Conservation (phyloP, 2,797 vertebrate genomes). For the Onychomys leucogaster region DNA sequence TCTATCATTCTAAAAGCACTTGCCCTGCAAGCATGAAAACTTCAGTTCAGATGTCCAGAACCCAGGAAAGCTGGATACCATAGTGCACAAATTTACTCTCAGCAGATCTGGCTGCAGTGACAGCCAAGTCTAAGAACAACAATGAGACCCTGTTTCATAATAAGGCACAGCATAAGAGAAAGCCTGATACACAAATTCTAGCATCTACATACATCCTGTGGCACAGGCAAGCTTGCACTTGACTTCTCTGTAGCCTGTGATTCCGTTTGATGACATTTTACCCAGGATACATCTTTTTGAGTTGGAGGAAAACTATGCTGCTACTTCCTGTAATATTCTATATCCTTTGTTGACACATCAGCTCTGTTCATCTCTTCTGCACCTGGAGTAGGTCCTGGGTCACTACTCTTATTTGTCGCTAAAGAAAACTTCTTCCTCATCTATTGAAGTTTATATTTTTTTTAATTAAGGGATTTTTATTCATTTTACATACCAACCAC, state of each 20-base stretch:
- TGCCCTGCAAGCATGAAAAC: neutral
- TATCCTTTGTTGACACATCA: neutral
- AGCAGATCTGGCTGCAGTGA: neutral
- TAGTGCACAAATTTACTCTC: neutral
- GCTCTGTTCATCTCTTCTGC: neutral
- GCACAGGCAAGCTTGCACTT: rapidly evolving
- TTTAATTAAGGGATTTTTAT: too few species aligned
- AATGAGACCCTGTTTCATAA: neutral
- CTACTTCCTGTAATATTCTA: neutral
- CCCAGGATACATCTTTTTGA: neutral
- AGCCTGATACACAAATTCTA: too few species aligned
- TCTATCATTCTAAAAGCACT: neutral
- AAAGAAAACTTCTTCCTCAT: neutral
- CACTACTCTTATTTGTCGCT: neutral
- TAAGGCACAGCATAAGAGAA: neutral
- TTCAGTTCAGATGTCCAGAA: neutral
- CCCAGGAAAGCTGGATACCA: neutral
- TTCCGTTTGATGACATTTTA: neutral
- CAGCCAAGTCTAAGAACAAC: neutral
- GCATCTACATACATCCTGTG: neutral
- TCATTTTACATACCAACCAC: too few species aligned
- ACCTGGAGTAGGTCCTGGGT: neutral
- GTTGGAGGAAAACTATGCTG: neutral
- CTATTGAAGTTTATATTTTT: too few species aligned
- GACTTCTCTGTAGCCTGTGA: neutral